Conservation (phyloP, 2,113 vertebrate species). For the Peromyscus leucopus region DNA sequence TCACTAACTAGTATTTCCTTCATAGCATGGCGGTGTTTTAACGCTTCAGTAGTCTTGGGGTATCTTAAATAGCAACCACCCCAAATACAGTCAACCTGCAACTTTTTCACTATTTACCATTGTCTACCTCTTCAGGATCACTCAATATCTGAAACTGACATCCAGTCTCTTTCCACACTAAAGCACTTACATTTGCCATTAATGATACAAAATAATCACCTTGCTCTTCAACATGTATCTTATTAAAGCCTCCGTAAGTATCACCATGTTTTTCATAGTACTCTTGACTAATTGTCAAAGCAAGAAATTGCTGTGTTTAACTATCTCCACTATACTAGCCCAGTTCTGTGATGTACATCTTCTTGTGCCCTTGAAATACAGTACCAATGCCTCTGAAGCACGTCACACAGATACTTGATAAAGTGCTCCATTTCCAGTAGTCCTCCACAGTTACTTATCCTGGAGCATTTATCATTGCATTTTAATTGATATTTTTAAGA, state of each 20-base stretch:
- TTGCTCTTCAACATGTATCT: background rate
- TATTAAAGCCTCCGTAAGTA: background rate
- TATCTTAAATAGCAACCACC: background rate
- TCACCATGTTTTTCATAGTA: background rate
- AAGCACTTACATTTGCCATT: background rate
- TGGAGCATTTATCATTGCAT: background rate
- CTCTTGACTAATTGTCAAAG: slow-evolving; percentile 35
- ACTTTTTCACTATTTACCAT: background rate
- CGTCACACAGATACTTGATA: background rate
- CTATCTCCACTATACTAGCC: background rate
- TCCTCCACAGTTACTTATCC: background rate
- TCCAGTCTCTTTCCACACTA: background rate
- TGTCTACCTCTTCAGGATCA: background rate
- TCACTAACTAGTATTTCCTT: background rate
- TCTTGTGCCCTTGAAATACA: background rate
- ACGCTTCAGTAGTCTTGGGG: background rate
- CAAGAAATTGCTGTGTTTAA: background rate
- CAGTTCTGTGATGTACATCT: background rate
- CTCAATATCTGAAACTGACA: background rate
- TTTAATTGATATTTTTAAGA: background rate
- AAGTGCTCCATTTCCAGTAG: background rate
- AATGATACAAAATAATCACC: background rate
- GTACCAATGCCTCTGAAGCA: background rate
- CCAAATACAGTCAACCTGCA: background rate
- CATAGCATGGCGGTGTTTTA: background rate